Evolutionary conservation across 1,140 invertebrate species (phyloP).

Genomic region (Apis florea): DNA sequence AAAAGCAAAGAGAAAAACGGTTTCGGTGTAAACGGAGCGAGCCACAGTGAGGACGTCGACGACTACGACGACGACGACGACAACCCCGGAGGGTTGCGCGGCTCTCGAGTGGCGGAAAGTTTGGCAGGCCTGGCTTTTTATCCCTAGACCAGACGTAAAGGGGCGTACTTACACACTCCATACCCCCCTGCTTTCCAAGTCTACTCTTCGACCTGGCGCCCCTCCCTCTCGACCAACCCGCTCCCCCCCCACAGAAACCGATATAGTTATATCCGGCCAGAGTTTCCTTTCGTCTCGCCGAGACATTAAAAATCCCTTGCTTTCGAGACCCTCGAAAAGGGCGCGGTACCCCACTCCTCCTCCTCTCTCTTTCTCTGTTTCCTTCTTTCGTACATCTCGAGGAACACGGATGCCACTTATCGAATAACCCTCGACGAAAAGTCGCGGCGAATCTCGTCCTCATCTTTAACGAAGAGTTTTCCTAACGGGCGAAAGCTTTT

Average conservation of each 20-base stretch:
- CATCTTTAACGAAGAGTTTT: conserved; percentile 46
- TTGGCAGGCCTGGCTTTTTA: conserved; percentile 66
- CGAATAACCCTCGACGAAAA: conserved; percentile 59
- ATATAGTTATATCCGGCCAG: conserved; percentile 57
- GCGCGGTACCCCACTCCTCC: conserved; percentile 26
- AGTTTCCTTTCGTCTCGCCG: conserved; percentile 58
- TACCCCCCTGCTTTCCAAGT: conserved; percentile 32
- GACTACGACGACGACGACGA: conserved; percentile 21
- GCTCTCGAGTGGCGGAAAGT: conserved; percentile 60
- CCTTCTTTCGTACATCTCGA: not conserved
- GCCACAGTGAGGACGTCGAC: conserved; percentile 22
- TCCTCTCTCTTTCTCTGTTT: no score
- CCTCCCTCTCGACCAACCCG: conserved; percentile 9
- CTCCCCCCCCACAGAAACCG: conserved; percentile 47
- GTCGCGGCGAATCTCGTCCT: conserved; percentile 33
- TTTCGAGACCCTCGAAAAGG: conserved; percentile 38
- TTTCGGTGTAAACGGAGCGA: conserved; percentile 51
- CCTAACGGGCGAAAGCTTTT: conserved; percentile 44
- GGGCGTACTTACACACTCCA: conserved; percentile 61
- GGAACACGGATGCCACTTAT: conserved; percentile 42
- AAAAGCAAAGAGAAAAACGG: conserved; percentile 20
- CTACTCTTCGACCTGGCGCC: conserved; percentile 31
- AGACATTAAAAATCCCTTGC: conserved; percentile 62
- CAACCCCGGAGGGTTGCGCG: conserved; percentile 51
- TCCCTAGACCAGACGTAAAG: conserved; percentile 64